Conservation (phyloP, 2,888 invertebrate genomes). For the Listrodromus nycthemerus region DNA sequence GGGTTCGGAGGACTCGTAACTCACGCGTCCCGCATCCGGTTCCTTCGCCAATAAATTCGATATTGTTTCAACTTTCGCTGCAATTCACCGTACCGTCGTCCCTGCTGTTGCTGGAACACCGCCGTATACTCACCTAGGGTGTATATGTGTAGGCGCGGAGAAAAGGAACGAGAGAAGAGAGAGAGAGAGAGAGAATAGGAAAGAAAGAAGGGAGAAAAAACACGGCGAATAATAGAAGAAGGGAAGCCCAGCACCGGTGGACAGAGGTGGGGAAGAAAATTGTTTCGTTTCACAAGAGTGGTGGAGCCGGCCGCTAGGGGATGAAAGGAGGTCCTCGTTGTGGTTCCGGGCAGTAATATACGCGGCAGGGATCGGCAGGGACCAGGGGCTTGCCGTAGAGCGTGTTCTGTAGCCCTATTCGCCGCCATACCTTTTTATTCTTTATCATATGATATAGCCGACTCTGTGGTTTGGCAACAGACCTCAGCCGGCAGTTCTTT, state of each 20-base stretch:
- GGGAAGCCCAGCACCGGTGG: constrained; percentile 21
- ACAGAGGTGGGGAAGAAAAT: constrained; percentile 72
- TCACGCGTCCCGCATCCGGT: constrained; percentile 73
- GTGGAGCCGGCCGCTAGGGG: constrained; percentile 30
- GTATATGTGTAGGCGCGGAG: neutral
- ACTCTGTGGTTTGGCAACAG: neutral
- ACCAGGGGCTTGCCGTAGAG: constrained; percentile 1
- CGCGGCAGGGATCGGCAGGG: neutral
- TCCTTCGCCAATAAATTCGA: constrained; percentile 82
- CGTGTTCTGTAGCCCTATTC: constrained; percentile 11
- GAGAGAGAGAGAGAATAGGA: constrained; percentile 1
- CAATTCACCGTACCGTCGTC: constrained; percentile 74
- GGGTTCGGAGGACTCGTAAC: constrained; percentile 69
- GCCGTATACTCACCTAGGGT: constrained; percentile 39
- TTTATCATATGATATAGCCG: constrained; percentile 4
- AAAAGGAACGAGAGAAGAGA: neutral
- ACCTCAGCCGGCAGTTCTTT: constrained; percentile 3
- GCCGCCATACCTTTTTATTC: constrained; percentile 22
- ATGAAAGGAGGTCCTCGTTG: constrained; percentile 49
- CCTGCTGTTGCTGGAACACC: constrained; percentile 59
- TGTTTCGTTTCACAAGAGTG: constrained; percentile 71
- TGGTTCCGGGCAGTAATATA: constrained; percentile 53
- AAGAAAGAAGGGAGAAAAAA: constrained; percentile 9
- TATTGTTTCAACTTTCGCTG: constrained; percentile 84
- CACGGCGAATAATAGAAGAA: constrained; percentile 24